Evolutionary conservation across 2,888 invertebrate genomes (phyloP).

Genomic region (Idaea straminata): DNA sequence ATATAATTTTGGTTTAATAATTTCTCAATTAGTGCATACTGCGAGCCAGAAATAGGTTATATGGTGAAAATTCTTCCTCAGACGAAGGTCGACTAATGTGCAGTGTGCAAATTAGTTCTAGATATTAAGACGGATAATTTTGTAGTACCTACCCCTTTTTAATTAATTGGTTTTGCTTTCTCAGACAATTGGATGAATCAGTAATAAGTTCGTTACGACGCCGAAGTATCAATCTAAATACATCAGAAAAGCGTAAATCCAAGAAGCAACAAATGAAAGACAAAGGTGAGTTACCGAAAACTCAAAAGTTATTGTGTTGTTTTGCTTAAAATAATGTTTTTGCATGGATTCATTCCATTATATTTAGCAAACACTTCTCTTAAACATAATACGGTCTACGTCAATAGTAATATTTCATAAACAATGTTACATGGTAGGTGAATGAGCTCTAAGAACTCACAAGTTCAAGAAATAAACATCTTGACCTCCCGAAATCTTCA

Average conservation of each 20-base stretch:
- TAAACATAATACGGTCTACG: background rate
- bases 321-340: conserved; percentile 18
- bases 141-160: background rate
- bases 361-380: conserved; percentile 1
- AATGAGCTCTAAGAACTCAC: background rate
- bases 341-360: conserved; percentile 12
- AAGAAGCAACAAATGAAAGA: conserved; percentile 80
- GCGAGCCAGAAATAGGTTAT: too few species aligned
- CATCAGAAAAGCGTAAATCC: conserved; percentile 88
- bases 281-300: conserved; percentile 80
- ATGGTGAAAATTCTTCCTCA: too few species aligned
- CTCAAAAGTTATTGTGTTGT: conserved; percentile 13
- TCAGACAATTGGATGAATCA: conserved; percentile 83
- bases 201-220: conserved; percentile 86
- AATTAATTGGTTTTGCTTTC: conserved; percentile 22
- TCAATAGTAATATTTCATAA: background rate
- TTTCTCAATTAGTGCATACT: too few species aligned
- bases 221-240: conserved; percentile 62
- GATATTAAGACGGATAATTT: background rate
- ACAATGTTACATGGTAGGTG: background rate
- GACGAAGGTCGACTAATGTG: too few species aligned
- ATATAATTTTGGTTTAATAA: too few species aligned
- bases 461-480: too few species aligned
- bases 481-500: too few species aligned
- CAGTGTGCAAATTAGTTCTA: too few species aligned